A percentile compares a stretch with the other conserved stretches of the same genome.
phyloP scores from a whole-genome alignment of 2,888 invertebrate species.

The Ophraella communa region DNA sequence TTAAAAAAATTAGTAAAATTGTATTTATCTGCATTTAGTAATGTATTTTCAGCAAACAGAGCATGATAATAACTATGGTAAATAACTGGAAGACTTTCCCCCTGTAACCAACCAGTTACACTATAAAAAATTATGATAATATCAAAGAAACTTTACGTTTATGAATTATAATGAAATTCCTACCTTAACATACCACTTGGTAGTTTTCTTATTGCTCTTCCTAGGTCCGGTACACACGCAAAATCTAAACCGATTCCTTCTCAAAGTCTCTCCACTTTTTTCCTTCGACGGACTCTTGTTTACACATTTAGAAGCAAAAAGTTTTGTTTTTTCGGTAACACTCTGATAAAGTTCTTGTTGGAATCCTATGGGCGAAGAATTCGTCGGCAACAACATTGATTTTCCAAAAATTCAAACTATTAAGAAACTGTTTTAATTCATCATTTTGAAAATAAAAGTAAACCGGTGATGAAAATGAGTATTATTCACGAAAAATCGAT shows the following conservation, averaged over 20 bases:
- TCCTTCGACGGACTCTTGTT: conserved; percentile 45
- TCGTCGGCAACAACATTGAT: conserved; percentile 54
- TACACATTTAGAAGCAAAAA: conserved; percentile 53
- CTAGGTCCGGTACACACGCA: conserved; percentile 59
- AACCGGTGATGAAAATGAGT: not conserved
- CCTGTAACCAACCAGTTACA: no score
- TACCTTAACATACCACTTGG: conserved; percentile 79
- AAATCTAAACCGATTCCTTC: conserved; percentile 52
- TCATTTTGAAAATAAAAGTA: not conserved
- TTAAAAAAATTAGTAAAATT: no score
- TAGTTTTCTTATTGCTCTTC: conserved; percentile 62
- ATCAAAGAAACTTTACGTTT: not conserved
- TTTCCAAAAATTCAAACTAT: not conserved
- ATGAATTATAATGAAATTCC: conserved; percentile 49
- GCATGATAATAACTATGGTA: no score
- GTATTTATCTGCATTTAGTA: no score
- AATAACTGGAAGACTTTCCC: no score
- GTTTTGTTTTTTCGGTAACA: conserved; percentile 53
- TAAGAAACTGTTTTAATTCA: not conserved
- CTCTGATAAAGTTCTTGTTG: conserved; percentile 53
- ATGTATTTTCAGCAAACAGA: no score
- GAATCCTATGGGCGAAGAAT: conserved; percentile 51
- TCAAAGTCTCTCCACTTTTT: conserved; percentile 42
- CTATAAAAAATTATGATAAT: no score
- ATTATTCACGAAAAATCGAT: conserved; percentile 1